Percentiles rank a stretch among this genome's conserved stretches.
These are phyloP conservation scores for Pheosia gnoma DNA, from an alignment of 2,888 invertebrate species.

Conservation along the genomic window DNA sequence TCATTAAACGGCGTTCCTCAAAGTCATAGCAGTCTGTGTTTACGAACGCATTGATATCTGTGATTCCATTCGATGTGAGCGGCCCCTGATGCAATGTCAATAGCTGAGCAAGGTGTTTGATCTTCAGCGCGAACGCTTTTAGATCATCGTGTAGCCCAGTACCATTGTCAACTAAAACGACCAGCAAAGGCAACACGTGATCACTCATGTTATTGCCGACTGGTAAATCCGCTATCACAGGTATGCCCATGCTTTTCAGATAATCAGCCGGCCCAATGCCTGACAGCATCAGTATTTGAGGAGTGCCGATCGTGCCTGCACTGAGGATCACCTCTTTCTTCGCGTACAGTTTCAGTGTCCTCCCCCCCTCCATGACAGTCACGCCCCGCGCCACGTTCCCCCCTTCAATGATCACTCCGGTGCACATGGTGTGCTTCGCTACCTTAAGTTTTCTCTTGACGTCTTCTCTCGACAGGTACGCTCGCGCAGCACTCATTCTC, in stretches of 20 bases:
- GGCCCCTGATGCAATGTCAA: constrained; percentile 42
- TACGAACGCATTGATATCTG: constrained; percentile 51
- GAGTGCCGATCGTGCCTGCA: constrained; percentile 61
- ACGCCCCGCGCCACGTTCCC: constrained; percentile 52
- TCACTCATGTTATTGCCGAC: constrained; percentile 63
- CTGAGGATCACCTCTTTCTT: constrained; percentile 60
- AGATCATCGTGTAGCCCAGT: constrained; percentile 16
- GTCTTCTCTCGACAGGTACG: constrained; percentile 47
- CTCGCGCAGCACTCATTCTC: constrained; percentile 61
- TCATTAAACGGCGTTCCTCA: constrained; percentile 32
- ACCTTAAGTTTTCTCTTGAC: constrained; percentile 49
- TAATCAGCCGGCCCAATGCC: constrained; percentile 62
- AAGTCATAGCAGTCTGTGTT: constrained; percentile 62
- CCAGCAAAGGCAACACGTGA: constrained; percentile 50
- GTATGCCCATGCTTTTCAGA: constrained; percentile 45
- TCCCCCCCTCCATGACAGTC: constrained; percentile 32
- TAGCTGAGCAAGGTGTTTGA: constrained; percentile 33
- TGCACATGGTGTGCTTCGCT: constrained; percentile 53
- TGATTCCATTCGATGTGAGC: constrained; percentile 57
- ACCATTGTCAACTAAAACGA: constrained; percentile 45
- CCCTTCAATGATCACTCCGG: constrained; percentile 53
- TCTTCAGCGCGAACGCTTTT: constrained; percentile 12
- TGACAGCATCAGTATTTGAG: constrained; percentile 65
- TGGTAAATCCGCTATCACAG: constrained; percentile 49
- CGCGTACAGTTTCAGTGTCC: constrained; percentile 43